Evolutionary conservation across 2,113 vertebrate genomes (phyloP).

Genomic region (Leucoraja erinaceus): DNA sequence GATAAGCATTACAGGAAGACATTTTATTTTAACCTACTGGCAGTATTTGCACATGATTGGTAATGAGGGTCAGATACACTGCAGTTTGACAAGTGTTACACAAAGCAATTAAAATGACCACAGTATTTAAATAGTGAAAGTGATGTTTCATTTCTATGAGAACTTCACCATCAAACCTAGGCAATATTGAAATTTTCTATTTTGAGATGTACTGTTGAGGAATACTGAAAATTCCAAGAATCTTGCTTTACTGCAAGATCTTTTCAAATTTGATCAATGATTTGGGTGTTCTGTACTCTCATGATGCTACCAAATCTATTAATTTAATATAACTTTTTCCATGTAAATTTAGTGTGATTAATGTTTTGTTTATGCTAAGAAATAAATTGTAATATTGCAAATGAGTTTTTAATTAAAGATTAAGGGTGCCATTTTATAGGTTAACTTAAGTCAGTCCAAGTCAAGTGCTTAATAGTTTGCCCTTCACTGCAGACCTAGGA

Average conservation of each 20-base stretch:
- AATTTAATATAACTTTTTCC: not conserved
- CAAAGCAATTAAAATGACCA: not conserved
- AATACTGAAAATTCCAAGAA: too few species aligned
- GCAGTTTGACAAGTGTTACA: not conserved
- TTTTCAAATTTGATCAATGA: not conserved
- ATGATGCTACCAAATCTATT: not conserved
- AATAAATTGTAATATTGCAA: not conserved
- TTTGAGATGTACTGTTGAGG: not conserved
- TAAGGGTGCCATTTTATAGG: not conserved
- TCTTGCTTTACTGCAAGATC: not conserved
- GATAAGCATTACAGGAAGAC: not conserved
- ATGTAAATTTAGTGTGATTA: not conserved
- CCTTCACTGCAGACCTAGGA: not conserved
- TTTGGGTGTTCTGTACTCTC: not conserved
- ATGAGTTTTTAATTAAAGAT: constrained; percentile 10
- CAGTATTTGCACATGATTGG: not conserved
- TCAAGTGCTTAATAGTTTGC: not conserved
- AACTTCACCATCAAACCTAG: not conserved
- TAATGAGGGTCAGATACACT: not conserved
- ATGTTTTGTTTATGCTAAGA: not conserved
- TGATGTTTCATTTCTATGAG: not conserved
- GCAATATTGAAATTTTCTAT: not conserved
- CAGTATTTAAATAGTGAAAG: not conserved
- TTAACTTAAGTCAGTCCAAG: not conserved
- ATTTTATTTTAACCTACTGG: not conserved